Evolutionary conservation across 2,888 invertebrate species (phyloP).

Genomic region (Phengaris alcon): DNA sequence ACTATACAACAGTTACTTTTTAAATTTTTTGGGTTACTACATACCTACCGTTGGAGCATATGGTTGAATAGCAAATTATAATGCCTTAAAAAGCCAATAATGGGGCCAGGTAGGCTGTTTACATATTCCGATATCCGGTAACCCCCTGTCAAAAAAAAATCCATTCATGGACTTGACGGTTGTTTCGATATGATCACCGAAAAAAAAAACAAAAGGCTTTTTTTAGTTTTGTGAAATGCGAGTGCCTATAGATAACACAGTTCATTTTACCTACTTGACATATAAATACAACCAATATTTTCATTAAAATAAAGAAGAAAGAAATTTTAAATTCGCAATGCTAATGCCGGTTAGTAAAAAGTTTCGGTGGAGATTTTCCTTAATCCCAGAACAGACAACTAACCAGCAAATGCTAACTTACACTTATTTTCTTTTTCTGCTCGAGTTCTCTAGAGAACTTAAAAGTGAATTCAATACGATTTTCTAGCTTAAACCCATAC

Average conservation of each 20-base stretch:
- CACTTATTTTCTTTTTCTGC: slow-evolving; percentile 21
- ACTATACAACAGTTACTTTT: too few relatives aligned
- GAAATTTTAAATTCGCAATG: background rate
- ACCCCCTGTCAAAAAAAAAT: background rate
- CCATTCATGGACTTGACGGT: background rate
- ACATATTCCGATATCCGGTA: slow-evolving; percentile 6
- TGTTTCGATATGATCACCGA: background rate
- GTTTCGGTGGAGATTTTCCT: background rate
- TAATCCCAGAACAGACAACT: background rate
- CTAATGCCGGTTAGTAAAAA: background rate
- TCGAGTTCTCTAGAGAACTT: slow-evolving; percentile 16
- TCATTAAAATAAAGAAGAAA: background rate
- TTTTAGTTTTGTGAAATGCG: background rate
- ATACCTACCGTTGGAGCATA: background rate
- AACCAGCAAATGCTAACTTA: slow-evolving; percentile 22
- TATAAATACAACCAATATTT: background rate
- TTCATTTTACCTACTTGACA: background rate
- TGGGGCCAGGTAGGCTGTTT: background rate
- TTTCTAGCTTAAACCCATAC: slow-evolving; percentile 24
- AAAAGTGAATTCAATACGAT: slow-evolving; percentile 27
- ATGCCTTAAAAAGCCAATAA: background rate
- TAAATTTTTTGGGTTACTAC: background rate
- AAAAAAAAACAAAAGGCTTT: background rate
- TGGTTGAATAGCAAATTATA: slow-evolving; percentile 8
- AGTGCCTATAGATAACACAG: background rate